Evolutionary conservation across 2,888 invertebrate species (phyloP).

Genomic region (Agonum fuliginosum): DNA sequence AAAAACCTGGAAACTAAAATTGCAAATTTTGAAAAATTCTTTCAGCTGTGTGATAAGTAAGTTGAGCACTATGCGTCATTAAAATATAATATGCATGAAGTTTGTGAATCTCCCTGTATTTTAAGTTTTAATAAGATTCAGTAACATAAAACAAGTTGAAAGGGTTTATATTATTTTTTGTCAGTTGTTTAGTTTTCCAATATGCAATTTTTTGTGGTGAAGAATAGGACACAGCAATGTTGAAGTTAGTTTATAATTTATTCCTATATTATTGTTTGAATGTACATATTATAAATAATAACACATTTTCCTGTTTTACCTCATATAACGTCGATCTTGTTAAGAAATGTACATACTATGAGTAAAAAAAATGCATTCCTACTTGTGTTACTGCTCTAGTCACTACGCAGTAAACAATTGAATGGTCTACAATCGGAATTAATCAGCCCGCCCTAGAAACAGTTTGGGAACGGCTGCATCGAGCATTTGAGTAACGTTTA

Average conservation of each 20-base stretch:
- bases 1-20: no score
- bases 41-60: no score
- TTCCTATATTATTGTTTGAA: conserved; percentile 46
- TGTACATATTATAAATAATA: conserved; percentile 55
- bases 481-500: conserved; percentile 40
- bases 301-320: conserved; percentile 52
- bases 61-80: no score
- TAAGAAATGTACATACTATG: conserved; percentile 51
- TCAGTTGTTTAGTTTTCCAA: no score
- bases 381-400: conserved; percentile 52
- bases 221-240: conserved; percentile 46
- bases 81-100: no score
- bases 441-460: not conserved
- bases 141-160: not conserved
- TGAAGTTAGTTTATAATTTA: conserved; percentile 48
- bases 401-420: conserved; percentile 45
- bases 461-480: conserved; percentile 13
- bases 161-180: not conserved
- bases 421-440: not conserved
- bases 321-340: conserved; percentile 48
- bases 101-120: no score
- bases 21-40: no score
- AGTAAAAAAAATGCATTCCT: conserved; percentile 53
- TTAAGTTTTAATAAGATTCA: no score
- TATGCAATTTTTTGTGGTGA: not conserved